Base-by-base conservation (phyloP, 1,140 invertebrate species). In the Oryzaephilus surinamensis region DNA sequence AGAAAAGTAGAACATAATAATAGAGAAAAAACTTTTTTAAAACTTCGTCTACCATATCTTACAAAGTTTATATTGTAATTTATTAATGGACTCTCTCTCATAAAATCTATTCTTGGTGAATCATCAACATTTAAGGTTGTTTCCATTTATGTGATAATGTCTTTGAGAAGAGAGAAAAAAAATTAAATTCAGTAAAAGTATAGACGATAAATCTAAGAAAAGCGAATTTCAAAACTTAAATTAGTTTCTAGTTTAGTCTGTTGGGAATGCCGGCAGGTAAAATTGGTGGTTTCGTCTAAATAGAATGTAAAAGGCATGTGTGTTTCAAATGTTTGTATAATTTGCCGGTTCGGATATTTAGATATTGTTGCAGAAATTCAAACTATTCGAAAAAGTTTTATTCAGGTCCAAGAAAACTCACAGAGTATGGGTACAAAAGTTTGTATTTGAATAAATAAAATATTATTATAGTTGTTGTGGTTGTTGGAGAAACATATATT, bases 281-380 rank as follows among this genome's bases (percentile, higher is more conserved):
- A 40, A 43, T 43, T 43, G 41, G 41, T 23, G 35, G 23, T 38
- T 38, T 30, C 36, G 30, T 30, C 30, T 27, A 19, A 38, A 38
- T 35, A 49, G n/a, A 43, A 49, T 49, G 43, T 49, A 50, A 50
- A 44, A 32, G 46, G 47, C 47, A 52, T 52, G 49, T 52, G 47
- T 42, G 47, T 34, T 29, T 19, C 37, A 35, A 49, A 43, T 47
- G 45, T 52, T 48, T 50, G 51, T 53, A 48, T 45, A 53, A 53
- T 24, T 24, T n/a, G 23, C 32, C 40, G 20, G 42, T 7, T 32
- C 45, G 47, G 50, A 50, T 53, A 36, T 50, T 50, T 50, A 53
- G 50, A 45, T 45, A 53, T 53, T 46, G 39, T 42, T 23, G 34
- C 45, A 50, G 48, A 50, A 53, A 53, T 53, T 53, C 45, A 43